Evolutionary conservation across 2,797 vertebrate species (phyloP), one percentile per base, ranked within the genome.

Genomic region (Margarornis squamiger): DNA sequence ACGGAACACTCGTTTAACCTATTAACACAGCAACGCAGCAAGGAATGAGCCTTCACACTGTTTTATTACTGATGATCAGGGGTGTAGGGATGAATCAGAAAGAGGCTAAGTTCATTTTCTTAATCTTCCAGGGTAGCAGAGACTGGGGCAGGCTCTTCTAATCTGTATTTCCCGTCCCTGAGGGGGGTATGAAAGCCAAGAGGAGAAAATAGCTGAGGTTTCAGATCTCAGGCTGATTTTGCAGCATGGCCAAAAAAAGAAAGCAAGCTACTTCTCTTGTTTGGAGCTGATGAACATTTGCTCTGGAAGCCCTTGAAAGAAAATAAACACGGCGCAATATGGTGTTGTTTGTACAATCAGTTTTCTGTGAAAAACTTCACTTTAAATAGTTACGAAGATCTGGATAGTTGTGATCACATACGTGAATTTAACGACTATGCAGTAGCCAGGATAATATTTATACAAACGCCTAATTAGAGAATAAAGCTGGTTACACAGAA

Each of bases 191-290:
- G 59, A 90, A 93, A 88, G 78, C 72, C 89, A 93, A 71, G 34
- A 88, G 65, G 41, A 82, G 52, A 92, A 85, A 92, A 93, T 12
- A 96, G 92, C 88, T 91, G 85, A 88, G 79, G 66, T 84, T 95
- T 94, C 79, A 76, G 78, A 79, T 76, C 76, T 88, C 76, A 70
- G 66, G 87, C 41, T 93, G 76, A 59, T 91, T 91, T 88, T 96
- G 79, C 82, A 94, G 63, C 76, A 70, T 4, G 15, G 72, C 68
- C 65, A 83, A 79, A 96, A 94, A 91, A 86, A 80, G 72, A 85
- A 95, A 93, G 62, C 38, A 34, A 92, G 70, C 34, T 90, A 77
- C 71, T 93, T 22, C 29, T 86, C 73, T 84, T 92, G 36, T 90
- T 75, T 81, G 55, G 68, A 86, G 51, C 73, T 93, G 59, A 81